phyloP scores from a whole-genome alignment of 2,888 invertebrate species.

The Epistrophella euchroma region DNA sequence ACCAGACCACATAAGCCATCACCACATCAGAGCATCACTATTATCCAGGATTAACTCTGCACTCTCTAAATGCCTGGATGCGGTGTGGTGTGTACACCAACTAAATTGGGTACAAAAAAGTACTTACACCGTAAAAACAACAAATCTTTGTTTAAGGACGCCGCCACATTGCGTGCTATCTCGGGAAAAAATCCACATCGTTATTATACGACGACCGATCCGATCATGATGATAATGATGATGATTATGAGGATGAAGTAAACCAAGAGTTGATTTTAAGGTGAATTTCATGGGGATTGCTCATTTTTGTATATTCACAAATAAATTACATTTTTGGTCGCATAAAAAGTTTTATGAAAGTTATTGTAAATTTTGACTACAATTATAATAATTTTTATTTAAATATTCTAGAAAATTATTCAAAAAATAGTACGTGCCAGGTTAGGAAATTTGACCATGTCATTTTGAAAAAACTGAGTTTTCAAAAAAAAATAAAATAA shows the following conservation, averaged over 20 bases:
- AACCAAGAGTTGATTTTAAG: constrained; percentile 1
- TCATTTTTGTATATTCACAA: too few species aligned
- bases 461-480: too few species aligned
- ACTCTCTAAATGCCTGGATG: constrained; percentile 74
- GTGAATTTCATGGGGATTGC: constrained; percentile 2
- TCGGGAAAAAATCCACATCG: constrained; percentile 78
- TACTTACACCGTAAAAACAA: constrained; percentile 76
- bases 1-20: constrained; percentile 53
- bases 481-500: too few species aligned
- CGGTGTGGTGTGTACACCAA: constrained; percentile 72
- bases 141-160: constrained; percentile 78
- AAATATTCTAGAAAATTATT: too few species aligned
- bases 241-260: constrained; percentile 9
- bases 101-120: constrained; percentile 76
- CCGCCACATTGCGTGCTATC: constrained; percentile 77
- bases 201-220: constrained; percentile 73
- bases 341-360: too few species aligned
- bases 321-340: too few species aligned
- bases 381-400: too few species aligned
- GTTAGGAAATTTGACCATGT: too few species aligned
- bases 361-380: too few species aligned
- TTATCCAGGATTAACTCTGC: constrained; percentile 75
- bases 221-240: constrained; percentile 33
- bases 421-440: too few species aligned
- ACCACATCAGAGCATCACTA: constrained; percentile 66